Evolutionary conservation across 2,888 invertebrate genomes (phyloP).

Genomic region (Agrochola lota): DNA sequence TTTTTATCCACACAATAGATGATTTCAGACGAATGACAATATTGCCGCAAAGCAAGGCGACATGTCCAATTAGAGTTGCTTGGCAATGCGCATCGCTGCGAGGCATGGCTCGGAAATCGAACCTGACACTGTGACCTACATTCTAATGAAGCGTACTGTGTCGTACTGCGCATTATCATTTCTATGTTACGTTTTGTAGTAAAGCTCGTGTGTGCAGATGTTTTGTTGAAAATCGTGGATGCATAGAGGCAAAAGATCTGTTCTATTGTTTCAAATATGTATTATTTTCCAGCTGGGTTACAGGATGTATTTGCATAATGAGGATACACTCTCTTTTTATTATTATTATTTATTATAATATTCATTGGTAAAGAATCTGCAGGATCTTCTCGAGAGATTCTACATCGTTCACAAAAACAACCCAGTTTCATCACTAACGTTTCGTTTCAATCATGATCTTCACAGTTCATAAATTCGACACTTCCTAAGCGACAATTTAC

Average conservation of each 20-base stretch:
- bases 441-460: neutral
- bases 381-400: neutral
- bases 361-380: neutral
- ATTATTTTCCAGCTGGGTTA: neutral
- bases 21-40: conserved; percentile 27
- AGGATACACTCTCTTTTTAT: too few relatives aligned
- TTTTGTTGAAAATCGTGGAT: conserved; percentile 15
- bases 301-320: neutral
- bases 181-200: conserved; percentile 39
- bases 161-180: conserved; percentile 59
- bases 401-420: neutral
- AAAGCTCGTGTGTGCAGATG: conserved; percentile 26
- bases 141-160: conserved; percentile 59
- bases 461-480: conserved; percentile 1
- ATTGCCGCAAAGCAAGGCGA: conserved; percentile 33
- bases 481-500: neutral
- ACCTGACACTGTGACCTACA: conserved; percentile 70
- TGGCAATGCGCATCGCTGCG: conserved; percentile 54
- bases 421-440: neutral
- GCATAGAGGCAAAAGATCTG: neutral
- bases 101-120: conserved; percentile 64
- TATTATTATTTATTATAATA: neutral
- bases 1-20: conserved; percentile 5
- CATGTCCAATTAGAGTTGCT: conserved; percentile 50
- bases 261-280: conserved; percentile 21